phyloP scores from a whole-genome alignment of 2,797 vertebrate species.

The Sphaeramia orbicularis region DNA sequence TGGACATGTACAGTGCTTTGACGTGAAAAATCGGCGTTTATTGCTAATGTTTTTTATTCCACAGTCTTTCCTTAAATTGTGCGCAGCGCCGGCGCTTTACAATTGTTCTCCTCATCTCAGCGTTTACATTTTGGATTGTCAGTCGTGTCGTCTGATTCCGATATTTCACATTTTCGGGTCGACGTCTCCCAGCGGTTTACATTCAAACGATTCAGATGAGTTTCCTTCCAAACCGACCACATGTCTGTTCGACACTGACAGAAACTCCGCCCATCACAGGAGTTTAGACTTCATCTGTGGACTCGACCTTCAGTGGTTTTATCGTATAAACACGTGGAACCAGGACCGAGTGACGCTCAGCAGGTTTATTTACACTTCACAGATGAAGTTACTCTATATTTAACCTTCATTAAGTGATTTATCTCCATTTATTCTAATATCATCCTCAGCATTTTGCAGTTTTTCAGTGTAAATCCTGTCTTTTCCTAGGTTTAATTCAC shows the following conservation, averaged over 20 bases:
- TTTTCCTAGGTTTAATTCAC: no score
- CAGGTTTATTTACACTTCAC: no score
- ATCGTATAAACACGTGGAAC: no score
- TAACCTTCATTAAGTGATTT: no score
- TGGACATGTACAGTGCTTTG: conserved; percentile 57
- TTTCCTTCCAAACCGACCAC: conserved; percentile 16
- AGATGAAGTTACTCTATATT: no score
- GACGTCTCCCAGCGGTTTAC: conserved; percentile 45
- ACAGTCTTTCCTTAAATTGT: not conserved
- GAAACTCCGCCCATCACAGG: conserved; percentile 51
- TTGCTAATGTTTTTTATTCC: conserved; percentile 58
- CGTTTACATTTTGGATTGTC: conserved; percentile 45
- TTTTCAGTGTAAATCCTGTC: no score
- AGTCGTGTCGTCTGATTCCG: conserved; percentile 15
- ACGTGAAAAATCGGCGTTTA: conserved; percentile 51
- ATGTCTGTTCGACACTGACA: not conserved
- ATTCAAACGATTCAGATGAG: conserved; percentile 35
- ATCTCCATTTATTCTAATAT: no score
- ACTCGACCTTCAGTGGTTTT: conserved; percentile 10
- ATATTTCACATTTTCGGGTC: conserved; percentile 62
- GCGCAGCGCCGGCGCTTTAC: conserved; percentile 24
- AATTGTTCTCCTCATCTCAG: not conserved
- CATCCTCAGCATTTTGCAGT: no score
- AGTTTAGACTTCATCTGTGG: conserved; percentile 32
- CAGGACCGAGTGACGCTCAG: no score